Conservation (phyloP, 2,797 vertebrate species). For the Anomalospiza imberbis region DNA sequence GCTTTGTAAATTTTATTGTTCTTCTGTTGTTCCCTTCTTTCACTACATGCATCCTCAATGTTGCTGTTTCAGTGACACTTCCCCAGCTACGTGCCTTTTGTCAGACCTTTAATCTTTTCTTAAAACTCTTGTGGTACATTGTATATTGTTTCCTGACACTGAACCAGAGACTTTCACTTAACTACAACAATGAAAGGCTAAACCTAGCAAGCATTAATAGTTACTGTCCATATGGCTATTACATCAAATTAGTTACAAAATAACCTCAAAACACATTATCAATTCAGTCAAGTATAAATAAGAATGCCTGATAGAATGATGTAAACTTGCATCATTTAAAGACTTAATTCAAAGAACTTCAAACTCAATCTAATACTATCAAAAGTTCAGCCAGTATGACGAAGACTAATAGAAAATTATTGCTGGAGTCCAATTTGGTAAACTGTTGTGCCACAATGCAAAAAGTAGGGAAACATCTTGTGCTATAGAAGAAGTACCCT, state of each 20-base stretch:
- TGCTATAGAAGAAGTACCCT: conserved; percentile 82
- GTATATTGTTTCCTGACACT: conserved; percentile 66
- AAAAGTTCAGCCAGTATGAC: conserved; percentile 77
- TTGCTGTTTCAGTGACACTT: conserved; percentile 44
- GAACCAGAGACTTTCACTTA: conserved; percentile 65
- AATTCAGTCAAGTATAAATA: conserved; percentile 82
- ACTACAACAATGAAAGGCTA: conserved; percentile 71
- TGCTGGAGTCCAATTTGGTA: conserved; percentile 83
- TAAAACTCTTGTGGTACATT: conserved; percentile 45
- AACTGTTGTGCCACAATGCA: conserved; percentile 77
- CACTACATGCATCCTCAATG: conserved; percentile 30
- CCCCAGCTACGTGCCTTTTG: conserved; percentile 48
- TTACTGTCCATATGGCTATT: conserved; percentile 79
- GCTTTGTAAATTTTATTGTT: conserved; percentile 29
- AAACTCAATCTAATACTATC: conserved; percentile 76
- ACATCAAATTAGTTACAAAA: conserved; percentile 80
- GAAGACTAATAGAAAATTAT: conserved; percentile 80
- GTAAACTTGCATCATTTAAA: conserved; percentile 78
- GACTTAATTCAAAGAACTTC: conserved; percentile 78
- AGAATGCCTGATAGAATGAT: conserved; percentile 81
- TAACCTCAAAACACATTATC: conserved; percentile 71
- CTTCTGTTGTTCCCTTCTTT: conserved; percentile 47
- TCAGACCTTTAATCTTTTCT: conserved; percentile 13
- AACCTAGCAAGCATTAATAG: conserved; percentile 69
- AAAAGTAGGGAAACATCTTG: conserved; percentile 78